Percentiles rank a stretch among this genome's conserved stretches.
phyloP scores from a whole-genome alignment of 2,888 invertebrate species.

The Ischnura elegans region DNA sequence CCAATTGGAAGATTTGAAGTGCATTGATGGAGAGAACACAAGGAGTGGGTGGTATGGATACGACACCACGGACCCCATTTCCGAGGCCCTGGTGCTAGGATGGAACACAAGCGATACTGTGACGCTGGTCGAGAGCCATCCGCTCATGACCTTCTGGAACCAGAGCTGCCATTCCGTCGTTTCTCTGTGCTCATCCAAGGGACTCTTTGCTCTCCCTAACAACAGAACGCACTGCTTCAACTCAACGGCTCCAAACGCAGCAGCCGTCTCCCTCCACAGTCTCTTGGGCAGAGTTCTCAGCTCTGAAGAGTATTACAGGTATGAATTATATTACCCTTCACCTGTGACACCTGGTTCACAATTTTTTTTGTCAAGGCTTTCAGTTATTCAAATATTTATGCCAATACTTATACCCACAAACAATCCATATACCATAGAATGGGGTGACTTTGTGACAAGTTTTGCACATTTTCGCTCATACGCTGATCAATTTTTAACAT shows the following conservation, averaged over 20 bases:
- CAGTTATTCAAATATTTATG: no score
- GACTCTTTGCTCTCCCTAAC: not conserved
- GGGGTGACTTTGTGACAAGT: no score
- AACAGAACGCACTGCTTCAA: constrained; percentile 55
- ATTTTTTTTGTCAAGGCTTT: no score
- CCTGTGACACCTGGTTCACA: no score
- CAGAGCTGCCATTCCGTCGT: constrained; percentile 24
- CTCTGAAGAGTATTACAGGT: constrained; percentile 76
- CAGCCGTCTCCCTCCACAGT: constrained; percentile 7
- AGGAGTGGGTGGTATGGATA: constrained; percentile 44
- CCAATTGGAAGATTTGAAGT: constrained; percentile 35
- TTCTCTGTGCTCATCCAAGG: constrained; percentile 23
- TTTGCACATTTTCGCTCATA: no score
- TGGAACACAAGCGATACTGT: constrained; percentile 32
- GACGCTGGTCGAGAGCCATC: not conserved
- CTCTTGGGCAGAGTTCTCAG: constrained; percentile 58
- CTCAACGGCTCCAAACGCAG: not conserved
- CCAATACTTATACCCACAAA: no score
- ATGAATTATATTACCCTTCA: no score
- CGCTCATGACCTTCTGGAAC: constrained; percentile 53
- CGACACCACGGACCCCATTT: not conserved
- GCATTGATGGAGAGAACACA: not conserved
- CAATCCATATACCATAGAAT: no score
- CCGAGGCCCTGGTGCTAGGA: constrained; percentile 21
- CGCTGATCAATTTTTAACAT: no score